Conservation (phyloP, 2,888 invertebrate genomes). For the Caenorhabditis doughertyi region DNA sequence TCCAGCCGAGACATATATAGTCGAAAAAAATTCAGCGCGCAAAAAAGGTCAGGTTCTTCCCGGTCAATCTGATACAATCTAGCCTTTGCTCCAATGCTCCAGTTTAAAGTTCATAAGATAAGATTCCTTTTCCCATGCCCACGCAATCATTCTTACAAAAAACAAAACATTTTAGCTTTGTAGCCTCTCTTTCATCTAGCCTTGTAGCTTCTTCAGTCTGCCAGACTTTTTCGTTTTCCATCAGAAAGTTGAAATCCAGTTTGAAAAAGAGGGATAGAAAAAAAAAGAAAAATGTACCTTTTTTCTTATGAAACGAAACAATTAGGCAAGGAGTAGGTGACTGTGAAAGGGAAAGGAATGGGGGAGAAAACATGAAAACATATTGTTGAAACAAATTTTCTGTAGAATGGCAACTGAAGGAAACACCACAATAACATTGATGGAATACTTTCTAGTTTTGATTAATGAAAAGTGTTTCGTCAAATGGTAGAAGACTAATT, state of each 20-base stretch:
- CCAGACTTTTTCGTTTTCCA: neutral
- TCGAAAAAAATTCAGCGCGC: too few species aligned
- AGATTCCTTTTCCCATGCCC: neutral
- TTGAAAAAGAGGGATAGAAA: neutral
- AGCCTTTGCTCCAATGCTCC: too few species aligned
- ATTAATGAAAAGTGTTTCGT: too few species aligned
- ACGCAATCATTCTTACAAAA: too few species aligned
- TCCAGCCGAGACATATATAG: too few species aligned
- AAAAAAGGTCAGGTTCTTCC: too few species aligned
- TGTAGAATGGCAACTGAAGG: conserved; percentile 9
- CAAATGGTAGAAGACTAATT: neutral
- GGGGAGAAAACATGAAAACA: neutral
- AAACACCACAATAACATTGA: conserved; percentile 33
- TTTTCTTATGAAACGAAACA: conserved; percentile 8
- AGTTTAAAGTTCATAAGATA: too few species aligned
- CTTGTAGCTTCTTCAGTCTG: neutral
- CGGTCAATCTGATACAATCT: too few species aligned
- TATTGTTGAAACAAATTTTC: conserved; percentile 16
- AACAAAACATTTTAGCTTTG: conserved; percentile 15
- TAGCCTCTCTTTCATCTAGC: conserved; percentile 4
- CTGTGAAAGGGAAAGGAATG: neutral
- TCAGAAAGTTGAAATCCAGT: neutral
- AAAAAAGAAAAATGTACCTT: neutral
- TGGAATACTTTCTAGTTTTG: neutral
- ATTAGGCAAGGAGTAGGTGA: neutral